A percentile compares a stretch with the other conserved stretches of the same genome.
Evolutionary conservation across 2,888 invertebrate species (phyloP).

Genomic region (Pristionchus maxplancki): DNA sequence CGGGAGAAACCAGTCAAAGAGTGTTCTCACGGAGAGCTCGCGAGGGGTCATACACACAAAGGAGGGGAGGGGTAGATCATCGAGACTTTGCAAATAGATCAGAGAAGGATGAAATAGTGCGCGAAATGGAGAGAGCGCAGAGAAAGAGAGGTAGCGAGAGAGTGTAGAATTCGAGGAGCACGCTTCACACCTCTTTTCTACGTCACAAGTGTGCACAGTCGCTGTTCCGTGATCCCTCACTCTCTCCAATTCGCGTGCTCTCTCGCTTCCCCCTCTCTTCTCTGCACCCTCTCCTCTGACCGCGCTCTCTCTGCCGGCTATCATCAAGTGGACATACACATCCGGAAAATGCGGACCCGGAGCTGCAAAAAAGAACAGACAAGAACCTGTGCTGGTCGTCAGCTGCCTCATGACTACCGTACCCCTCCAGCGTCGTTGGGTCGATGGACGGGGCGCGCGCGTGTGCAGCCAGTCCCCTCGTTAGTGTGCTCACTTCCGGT

Average conservation of each 20-base stretch:
- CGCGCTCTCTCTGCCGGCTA: slow-evolving; percentile 9
- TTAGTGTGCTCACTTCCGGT: neutral
- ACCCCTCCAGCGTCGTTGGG: neutral
- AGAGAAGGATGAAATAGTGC: neutral
- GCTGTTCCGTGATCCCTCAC: neutral
- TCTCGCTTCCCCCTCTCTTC: neutral
- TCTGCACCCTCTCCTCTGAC: neutral
- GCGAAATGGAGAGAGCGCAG: slow-evolving; percentile 21
- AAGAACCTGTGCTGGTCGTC: neutral
- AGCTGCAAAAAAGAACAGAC: neutral
- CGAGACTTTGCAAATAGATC: slow-evolving; percentile 39
- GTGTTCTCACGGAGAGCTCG: neutral
- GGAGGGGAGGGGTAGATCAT: slow-evolving; percentile 27
- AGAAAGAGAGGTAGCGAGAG: neutral
- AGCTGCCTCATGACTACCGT: neutral
- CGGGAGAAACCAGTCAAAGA: slow-evolving; percentile 1
- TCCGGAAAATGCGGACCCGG: neutral
- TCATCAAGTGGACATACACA: slow-evolving; percentile 29
- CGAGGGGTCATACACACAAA: slow-evolving; percentile 33
- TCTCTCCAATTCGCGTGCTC: neutral
- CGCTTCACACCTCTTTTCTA: slow-evolving; percentile 40
- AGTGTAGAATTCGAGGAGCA: neutral
- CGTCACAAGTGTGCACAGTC: slow-evolving; percentile 39
- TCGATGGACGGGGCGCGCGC: neutral
- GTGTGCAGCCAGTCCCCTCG: neutral